phyloP scores from a whole-genome alignment of 2,888 invertebrate genomes.

The Diplolepis rosae region DNA sequence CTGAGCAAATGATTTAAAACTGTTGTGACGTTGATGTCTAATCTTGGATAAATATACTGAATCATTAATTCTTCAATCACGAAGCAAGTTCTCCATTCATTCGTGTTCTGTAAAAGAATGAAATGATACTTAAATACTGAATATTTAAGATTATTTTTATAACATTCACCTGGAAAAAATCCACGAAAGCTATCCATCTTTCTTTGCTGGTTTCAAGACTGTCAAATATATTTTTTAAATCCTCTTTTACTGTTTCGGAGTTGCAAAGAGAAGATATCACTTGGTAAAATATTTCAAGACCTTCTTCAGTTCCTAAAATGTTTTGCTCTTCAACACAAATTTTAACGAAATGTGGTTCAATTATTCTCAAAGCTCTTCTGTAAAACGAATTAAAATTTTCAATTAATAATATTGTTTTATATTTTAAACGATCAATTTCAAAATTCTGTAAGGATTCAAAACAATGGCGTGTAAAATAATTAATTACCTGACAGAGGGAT shows the following conservation, averaged over 20 bases:
- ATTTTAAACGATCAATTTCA: too few species aligned
- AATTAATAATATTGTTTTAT: too few species aligned
- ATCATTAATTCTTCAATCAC: constrained; percentile 91
- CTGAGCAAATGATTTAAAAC: constrained; percentile 97
- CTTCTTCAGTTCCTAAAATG: constrained; percentile 84
- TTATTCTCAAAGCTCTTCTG: constrained; percentile 84
- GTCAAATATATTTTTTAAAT: constrained; percentile 77
- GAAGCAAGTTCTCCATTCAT: constrained; percentile 77
- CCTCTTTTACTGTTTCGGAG: constrained; percentile 79
- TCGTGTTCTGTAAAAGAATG: constrained; percentile 74
- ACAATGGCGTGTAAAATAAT: constrained; percentile 20
- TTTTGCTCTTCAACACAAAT: constrained; percentile 88
- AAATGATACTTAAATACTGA: neutral
- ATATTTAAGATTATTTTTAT: too few species aligned
- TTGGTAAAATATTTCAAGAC: constrained; percentile 81
- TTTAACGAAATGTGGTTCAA: constrained; percentile 85
- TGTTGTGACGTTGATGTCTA: constrained; percentile 97
- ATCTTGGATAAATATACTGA: constrained; percentile 92
- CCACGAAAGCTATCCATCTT: constrained; percentile 82
- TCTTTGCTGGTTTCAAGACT: constrained; percentile 76
- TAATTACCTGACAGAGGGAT: constrained; percentile 80
- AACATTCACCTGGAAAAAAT: constrained; percentile 61
- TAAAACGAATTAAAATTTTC: too few species aligned
- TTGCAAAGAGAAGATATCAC: constrained; percentile 81
- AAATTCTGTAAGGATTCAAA: too few species aligned